phyloP scores from a whole-genome alignment of 2,888 invertebrate genomes.

The Trisateles emortualis region DNA sequence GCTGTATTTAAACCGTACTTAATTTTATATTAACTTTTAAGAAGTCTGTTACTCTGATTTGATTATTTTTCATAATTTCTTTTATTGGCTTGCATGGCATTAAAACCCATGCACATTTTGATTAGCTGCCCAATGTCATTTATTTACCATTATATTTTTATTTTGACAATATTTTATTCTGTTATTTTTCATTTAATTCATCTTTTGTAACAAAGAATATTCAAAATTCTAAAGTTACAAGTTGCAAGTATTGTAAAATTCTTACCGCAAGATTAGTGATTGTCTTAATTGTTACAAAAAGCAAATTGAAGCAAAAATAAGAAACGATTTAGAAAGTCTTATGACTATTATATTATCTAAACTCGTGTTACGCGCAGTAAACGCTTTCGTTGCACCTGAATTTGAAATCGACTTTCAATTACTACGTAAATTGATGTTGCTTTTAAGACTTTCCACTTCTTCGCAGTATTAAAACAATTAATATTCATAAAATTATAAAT shows the following conservation, averaged over 20 bases:
- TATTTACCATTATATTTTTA: too few relatives aligned
- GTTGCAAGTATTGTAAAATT: too few relatives aligned
- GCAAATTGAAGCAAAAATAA: constrained; percentile 58
- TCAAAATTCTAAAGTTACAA: too few relatives aligned
- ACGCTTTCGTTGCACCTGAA: constrained; percentile 73
- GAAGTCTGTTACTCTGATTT: too few relatives aligned
- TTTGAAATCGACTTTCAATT: constrained; percentile 69
- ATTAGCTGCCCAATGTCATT: too few relatives aligned
- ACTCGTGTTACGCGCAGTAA: constrained; percentile 69
- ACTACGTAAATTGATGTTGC: constrained; percentile 57
- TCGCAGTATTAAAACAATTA: constrained; percentile 26
- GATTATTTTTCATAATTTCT: too few relatives aligned
- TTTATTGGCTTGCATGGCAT: too few relatives aligned
- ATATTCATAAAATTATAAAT: background rate
- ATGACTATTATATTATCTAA: constrained; percentile 66
- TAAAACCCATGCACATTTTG: too few relatives aligned
- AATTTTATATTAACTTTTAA: too few relatives aligned
- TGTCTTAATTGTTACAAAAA: constrained; percentile 14
- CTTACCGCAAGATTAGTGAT: background rate
- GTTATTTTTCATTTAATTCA: too few relatives aligned
- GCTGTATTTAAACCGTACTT: background rate
- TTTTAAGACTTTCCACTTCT: constrained; percentile 49
- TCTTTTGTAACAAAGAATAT: too few relatives aligned
- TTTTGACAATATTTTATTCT: too few relatives aligned
- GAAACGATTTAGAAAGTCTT: constrained; percentile 74